Percentiles rank a stretch among this genome's conserved stretches.
Evolutionary conservation across 2,113 vertebrate species (phyloP).

Genomic region (Dunckerocampus dactyliophorus): DNA sequence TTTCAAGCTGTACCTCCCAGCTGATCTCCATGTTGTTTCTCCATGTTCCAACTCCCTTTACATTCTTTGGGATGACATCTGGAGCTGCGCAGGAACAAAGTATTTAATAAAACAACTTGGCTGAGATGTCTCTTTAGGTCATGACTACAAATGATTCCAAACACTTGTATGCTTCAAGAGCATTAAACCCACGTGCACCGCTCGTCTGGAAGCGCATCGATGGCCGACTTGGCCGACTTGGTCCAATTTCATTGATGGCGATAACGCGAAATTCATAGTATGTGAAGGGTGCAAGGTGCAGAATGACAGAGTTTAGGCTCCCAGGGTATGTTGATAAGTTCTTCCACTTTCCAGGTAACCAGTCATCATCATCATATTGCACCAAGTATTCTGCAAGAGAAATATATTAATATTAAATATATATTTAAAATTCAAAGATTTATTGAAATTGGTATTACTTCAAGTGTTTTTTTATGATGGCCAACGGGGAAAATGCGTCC

Average conservation of each 20-base stretch:
- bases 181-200: slow-evolving; percentile 81
- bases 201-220: slow-evolving; percentile 87
- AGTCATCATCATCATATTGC: slow-evolving; percentile 90
- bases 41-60: slow-evolving; percentile 87
- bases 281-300: slow-evolving; percentile 85
- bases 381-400: slow-evolving; percentile 80
- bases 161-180: neutral
- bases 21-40: slow-evolving; percentile 98
- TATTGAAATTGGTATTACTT: too few species aligned
- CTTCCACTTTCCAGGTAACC: slow-evolving; percentile 83
- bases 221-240: slow-evolving; percentile 84
- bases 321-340: slow-evolving; percentile 88
- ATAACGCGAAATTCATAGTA: slow-evolving; percentile 93
- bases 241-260: slow-evolving; percentile 86
- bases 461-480: too few species aligned
- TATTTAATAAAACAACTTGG: too few species aligned
- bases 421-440: too few species aligned
- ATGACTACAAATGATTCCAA: neutral
- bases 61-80: slow-evolving; percentile 84
- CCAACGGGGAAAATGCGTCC: too few species aligned
- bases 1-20: slow-evolving; percentile 80
- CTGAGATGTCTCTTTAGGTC: too few species aligned
- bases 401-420: too few species aligned
- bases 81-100: slow-evolving; percentile 77
- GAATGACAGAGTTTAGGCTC: slow-evolving; percentile 82